Conservation (phyloP, 2,113 vertebrate genomes). For the Pseudolaguvia tuberculata region DNA sequence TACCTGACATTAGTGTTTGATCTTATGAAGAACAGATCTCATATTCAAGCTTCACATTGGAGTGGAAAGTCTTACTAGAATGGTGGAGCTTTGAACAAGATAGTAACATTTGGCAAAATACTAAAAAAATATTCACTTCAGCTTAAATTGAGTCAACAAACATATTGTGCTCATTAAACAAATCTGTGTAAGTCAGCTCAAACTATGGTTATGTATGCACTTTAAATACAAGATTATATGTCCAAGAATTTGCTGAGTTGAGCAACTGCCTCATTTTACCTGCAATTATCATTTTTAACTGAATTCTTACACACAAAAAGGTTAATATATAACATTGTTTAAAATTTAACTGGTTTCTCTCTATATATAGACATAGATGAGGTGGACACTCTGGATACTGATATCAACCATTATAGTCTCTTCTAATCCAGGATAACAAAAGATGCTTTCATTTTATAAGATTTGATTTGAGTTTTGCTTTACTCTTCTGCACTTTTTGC, state of each 20-base stretch:
- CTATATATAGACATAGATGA: background rate
- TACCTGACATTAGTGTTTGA: no score
- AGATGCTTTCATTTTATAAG: background rate
- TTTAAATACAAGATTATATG: background rate
- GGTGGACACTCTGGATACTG: background rate
- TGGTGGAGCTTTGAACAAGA: no score
- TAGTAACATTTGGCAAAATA: no score
- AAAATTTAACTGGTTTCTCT: background rate
- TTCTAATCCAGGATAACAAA: constrained; percentile 14
- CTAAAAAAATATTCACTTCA: no score
- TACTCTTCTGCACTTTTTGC: no score
- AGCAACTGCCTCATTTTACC: background rate
- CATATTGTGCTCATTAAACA: background rate
- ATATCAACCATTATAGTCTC: constrained; percentile 26
- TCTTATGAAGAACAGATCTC: no score
- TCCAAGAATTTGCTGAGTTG: no score
- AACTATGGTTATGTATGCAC: background rate
- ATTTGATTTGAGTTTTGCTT: constrained; percentile 23
- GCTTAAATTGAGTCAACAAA: no score
- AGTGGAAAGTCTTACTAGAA: no score
- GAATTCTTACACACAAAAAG: background rate
- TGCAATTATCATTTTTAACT: background rate
- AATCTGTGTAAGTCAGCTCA: background rate
- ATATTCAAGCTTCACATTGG: no score
- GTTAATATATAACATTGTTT: background rate